Evolutionary conservation across 2,888 invertebrate species (phyloP), one percentile per base, ranked within the genome.

Genomic region (Steinernema hermaphroditum): DNA sequence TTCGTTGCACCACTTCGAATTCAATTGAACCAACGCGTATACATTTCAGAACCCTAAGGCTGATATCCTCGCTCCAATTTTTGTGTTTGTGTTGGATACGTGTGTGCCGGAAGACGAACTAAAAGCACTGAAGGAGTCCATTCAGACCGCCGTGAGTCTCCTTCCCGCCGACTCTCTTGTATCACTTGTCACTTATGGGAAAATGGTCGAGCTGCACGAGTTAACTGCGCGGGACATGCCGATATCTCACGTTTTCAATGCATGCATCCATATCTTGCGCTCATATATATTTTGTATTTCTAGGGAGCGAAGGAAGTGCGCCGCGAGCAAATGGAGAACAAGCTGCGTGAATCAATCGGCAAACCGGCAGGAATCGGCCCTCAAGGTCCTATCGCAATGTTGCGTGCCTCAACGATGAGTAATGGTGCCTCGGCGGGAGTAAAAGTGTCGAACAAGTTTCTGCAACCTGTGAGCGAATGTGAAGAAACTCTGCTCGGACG

Each of bases 171-270:
- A 95, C 89, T 94, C 97, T 0, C 89, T 97, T 0, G 93, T 99
- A 81, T 97, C 98, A 0, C 90, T 98, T 0, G 94, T 98, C 76
- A 99, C 98, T 0, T 99, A 93, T 89, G 98, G 97, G 24, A 93
- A 95, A 88, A 97, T 97, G 94, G 94, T 98, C 14, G 95, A 97
- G 88, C 90, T 98, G 62, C 98, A 98, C 89, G 98, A 98, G 88
- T 89, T 99, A 57, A 82, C 79, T 72, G 79, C 80, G 32, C 79
- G 94, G 87, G 95, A 95, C 29, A 94, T 94, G 86, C 72, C 78
- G 6, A 94, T 96, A 88, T 95, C 95, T 86, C 99, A 93, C 86
- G 97, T 98, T 24, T 98, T 98, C 88, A 85, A 85, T 81, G 86
- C 85, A 22, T 4, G 37, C 37, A 37, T 37, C 37, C n/a, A n/a